Conservation (phyloP, 2,113 vertebrate species). For the Micromys minutus region DNA sequence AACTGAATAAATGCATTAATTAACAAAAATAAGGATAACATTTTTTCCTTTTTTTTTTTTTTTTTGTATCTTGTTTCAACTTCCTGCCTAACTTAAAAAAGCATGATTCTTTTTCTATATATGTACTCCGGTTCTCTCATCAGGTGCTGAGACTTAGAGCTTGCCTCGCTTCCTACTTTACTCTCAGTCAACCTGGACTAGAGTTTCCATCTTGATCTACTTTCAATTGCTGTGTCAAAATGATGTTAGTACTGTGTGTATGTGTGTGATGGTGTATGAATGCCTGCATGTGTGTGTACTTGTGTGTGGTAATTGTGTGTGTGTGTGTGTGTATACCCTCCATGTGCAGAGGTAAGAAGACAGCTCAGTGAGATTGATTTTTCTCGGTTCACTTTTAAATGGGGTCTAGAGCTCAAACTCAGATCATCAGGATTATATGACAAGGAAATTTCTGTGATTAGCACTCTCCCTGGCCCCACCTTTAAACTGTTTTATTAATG, state of each 20-base stretch:
- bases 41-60: not conserved
- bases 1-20: too few relatives aligned
- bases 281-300: not conserved
- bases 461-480: not conserved
- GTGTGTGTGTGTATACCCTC: not conserved
- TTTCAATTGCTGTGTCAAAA: not conserved
- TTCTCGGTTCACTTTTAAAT: not conserved
- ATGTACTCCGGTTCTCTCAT: not conserved
- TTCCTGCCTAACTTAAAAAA: not conserved
- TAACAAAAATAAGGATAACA: not conserved
- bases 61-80: not conserved
- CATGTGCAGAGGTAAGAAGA: not conserved
- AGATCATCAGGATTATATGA: not conserved
- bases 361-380: not conserved
- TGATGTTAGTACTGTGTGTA: not conserved
- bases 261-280: not conserved
- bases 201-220: not conserved
- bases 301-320: not conserved
- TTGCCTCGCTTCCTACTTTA: not conserved
- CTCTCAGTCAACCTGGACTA: not conserved
- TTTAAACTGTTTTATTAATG: not conserved
- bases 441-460: not conserved
- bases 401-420: not conserved
- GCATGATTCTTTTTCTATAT: not conserved
- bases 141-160: not conserved